Evolutionary conservation across 2,113 vertebrate species (phyloP).

Genomic region (Edolisoma coerulescens): DNA sequence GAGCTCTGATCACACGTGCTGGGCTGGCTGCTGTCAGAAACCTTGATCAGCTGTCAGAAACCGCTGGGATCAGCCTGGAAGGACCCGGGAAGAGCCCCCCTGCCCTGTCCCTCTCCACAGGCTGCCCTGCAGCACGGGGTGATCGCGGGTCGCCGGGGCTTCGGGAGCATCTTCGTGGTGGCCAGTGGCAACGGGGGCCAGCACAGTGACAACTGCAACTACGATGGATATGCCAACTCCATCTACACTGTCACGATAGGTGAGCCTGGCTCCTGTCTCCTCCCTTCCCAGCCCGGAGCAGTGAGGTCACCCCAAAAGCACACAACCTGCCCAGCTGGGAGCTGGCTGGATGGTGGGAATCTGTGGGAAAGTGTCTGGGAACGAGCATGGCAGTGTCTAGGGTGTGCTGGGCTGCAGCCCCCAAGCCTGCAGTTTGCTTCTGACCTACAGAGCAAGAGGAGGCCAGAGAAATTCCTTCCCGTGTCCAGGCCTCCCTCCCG

Average conservation of each 20-base stretch:
- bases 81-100: background rate
- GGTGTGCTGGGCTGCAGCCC: background rate
- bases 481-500: fast-evolving
- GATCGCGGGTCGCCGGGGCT: slow-evolving; percentile 89
- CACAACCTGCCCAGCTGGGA: background rate
- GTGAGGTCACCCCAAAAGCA: fast-evolving
- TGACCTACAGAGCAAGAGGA: background rate
- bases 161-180: slow-evolving; percentile 96
- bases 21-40: background rate
- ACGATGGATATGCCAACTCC: slow-evolving; percentile 96
- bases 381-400: fast-evolving
- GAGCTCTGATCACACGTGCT: background rate
- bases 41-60: background rate
- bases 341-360: background rate
- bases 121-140: slow-evolving; percentile 94
- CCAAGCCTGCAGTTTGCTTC: background rate
- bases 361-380: background rate
- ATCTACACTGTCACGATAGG: slow-evolving; percentile 97
- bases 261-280: background rate
- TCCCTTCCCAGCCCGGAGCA: background rate
- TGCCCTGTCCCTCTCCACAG: slow-evolving; percentile 57
- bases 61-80: background rate
- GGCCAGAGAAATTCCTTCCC: background rate
- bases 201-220: slow-evolving; percentile 95
- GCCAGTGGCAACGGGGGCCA: slow-evolving; percentile 96